These are phyloP conservation scores for Metopolophium dirhodum DNA, from an alignment of 1,140 invertebrate species.

Conservation along the genomic window DNA sequence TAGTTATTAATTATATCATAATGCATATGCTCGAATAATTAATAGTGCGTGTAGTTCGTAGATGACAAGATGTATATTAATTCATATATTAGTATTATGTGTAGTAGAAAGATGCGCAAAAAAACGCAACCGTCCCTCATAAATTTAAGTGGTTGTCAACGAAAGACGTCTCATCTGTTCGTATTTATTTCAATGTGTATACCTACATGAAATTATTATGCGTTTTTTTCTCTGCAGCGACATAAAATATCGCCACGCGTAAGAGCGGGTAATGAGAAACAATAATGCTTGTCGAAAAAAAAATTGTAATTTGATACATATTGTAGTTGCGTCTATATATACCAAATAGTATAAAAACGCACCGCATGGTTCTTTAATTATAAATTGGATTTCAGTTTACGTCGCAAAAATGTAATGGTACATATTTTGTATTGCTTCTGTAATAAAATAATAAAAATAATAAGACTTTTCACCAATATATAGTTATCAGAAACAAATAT, in stretches of 20 bases:
- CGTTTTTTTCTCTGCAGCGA: not conserved
- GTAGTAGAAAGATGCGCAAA: not conserved
- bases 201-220: no score
- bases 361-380: conserved; percentile 29
- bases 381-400: conserved; percentile 27
- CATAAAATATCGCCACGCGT: conserved; percentile 15
- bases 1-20: not conserved
- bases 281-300: not conserved
- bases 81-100: not conserved
- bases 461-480: not conserved
- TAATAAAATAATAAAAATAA: not conserved
- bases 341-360: not conserved
- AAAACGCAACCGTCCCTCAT: not conserved
- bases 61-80: not conserved
- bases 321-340: not conserved
- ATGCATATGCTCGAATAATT: not conserved
- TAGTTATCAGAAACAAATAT: no score
- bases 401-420: no score
- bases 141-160: conserved; percentile 19
- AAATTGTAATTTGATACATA: conserved; percentile 42
- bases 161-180: not conserved
- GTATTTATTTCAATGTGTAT: not conserved
- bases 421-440: not conserved
- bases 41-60: not conserved
- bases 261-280: not conserved